Evolutionary conservation across 2,888 invertebrate species (phyloP), one percentile per base, ranked within the genome.

Genomic region (Mechanitis messenoides): DNA sequence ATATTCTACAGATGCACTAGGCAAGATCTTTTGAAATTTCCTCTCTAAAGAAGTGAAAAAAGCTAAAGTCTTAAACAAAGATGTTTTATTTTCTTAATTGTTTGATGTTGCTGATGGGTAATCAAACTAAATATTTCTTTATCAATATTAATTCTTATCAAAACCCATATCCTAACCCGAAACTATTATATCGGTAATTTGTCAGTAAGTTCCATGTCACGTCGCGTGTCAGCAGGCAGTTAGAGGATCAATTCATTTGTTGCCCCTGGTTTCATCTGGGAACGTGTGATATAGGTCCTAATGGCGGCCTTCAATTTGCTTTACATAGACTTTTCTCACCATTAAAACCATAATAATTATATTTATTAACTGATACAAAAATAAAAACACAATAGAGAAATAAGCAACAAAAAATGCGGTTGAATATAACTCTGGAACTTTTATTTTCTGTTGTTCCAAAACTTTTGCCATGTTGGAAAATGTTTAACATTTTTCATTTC

Each of bases 241-340:
- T 71, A 68, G 65, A 62, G 60, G 65, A 53, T 64, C 70, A 69
- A 69, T 72, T 67, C 69, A 71, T 72, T 69, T 65, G 60, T 68
- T 69, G 71, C 68, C 71, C 69, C 71, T 71, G 74, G 70, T 71
- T 74, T 71, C 64, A 65, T 65, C 69, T 66, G 64, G 58, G 64
- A 62, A 68, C 63, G 56, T 70, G 68, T 71, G 69, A 72, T 71
- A 68, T 68, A 68, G 65, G 67, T 67, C 63, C 56, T 60, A 68
- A 65, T 68, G 63, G 56, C n/a, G 53, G 60, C 61, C 61, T 64
- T 62, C 60, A 58, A 64, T 64, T 62, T 45, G 56, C 60, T 47
- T 31, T 28, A 31, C 28, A 31, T 7, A 9, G 31, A 31, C 47
- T 20, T 42, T 9, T 42, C 6, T 42, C 7, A 9, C 9, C 11